Percentiles rank a stretch among this genome's conserved stretches.
These are phyloP conservation scores for Aphelinus certus DNA, from an alignment of 1,140 invertebrate species.

Conservation along the genomic window DNA sequence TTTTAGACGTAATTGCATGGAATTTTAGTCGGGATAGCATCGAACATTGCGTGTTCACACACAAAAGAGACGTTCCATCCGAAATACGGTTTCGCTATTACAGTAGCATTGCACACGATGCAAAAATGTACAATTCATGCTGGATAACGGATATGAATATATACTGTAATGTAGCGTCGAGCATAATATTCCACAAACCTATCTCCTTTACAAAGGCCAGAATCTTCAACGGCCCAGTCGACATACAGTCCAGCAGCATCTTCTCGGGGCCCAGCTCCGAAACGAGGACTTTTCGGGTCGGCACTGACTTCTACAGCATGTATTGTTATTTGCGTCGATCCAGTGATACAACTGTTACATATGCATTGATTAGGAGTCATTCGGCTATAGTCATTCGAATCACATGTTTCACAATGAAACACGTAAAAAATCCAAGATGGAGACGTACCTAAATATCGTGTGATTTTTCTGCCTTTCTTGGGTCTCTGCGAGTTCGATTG, in stretches of 20 bases:
- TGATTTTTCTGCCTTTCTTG: slow-evolving; percentile 62
- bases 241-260: slow-evolving; percentile 72
- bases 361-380: slow-evolving; percentile 4
- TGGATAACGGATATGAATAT: too few species aligned
- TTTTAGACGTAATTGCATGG: too few species aligned
- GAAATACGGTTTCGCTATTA: too few species aligned
- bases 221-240: slow-evolving; percentile 81
- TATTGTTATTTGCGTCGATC: slow-evolving; percentile 64
- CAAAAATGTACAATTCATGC: too few species aligned
- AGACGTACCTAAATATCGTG: slow-evolving; percentile 74
- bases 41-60: too few species aligned
- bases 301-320: slow-evolving; percentile 74
- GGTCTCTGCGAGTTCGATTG: slow-evolving; percentile 77
- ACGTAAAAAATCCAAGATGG: too few species aligned
- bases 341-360: slow-evolving; percentile 66
- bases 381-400: neutral
- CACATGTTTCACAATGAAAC: neutral
- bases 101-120: too few species aligned
- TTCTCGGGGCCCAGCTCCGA: slow-evolving; percentile 69
- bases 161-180: neutral
- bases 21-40: too few species aligned
- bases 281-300: slow-evolving; percentile 73
- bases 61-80: too few species aligned
- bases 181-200: slow-evolving; percentile 63
- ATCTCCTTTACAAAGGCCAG: slow-evolving; percentile 79